phyloP scores from a whole-genome alignment of 1,140 invertebrate genomes.

The Panulirus ornatus region DNA sequence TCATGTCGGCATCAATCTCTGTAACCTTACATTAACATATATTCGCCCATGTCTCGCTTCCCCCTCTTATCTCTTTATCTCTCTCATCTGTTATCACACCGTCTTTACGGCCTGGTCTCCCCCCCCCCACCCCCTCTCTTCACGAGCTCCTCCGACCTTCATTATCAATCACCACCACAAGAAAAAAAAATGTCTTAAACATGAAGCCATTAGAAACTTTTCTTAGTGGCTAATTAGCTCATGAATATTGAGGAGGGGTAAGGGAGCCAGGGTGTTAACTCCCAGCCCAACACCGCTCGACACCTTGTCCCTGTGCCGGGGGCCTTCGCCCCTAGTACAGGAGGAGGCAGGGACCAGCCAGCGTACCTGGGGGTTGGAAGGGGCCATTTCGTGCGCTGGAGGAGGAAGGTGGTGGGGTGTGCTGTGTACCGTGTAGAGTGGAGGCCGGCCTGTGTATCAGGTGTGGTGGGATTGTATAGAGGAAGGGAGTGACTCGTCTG shows the following conservation, averaged over 20 bases:
- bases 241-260: conserved; percentile 52
- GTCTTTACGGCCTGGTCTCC: background rate
- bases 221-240: conserved; percentile 59
- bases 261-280: background rate
- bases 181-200: conserved; percentile 52
- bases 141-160: conserved; percentile 16
- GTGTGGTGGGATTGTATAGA: no score
- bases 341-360: no score
- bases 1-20: no score
- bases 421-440: background rate
- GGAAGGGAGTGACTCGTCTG: no score
- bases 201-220: conserved; percentile 70
- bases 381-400: no score
- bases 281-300: background rate
- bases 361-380: no score
- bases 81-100: conserved; percentile 13
- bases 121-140: background rate
- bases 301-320: background rate
- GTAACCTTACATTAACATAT: background rate
- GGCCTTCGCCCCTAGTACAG: background rate
- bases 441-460: no score
- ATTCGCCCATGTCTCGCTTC: background rate
- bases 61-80: background rate
- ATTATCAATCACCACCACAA: conserved; percentile 48
- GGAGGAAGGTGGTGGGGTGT: background rate